Conservation (phyloP, 53 echinoderm and acorn worm genomes). For the Temnopleurus reevesii region DNA sequence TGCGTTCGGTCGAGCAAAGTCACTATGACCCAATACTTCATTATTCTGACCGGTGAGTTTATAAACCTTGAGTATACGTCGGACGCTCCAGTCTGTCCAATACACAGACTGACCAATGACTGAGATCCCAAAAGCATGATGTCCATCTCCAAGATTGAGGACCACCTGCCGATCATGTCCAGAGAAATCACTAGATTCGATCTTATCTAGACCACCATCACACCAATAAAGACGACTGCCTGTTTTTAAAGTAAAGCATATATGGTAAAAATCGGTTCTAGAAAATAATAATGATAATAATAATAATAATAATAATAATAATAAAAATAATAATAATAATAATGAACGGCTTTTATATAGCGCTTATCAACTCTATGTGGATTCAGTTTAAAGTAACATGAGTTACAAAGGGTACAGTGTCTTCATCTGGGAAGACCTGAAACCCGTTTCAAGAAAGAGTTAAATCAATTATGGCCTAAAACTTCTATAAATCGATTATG, state of each 20-base stretch:
- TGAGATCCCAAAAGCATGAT: constrained; percentile 69
- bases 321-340: neutral
- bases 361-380: too few relatives aligned
- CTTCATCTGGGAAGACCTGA: too few relatives aligned
- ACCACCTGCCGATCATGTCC: constrained; percentile 56
- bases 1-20: constrained; percentile 68
- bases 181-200: constrained; percentile 70
- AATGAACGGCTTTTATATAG: too few relatives aligned
- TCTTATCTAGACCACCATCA: constrained; percentile 64
- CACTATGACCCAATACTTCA: constrained; percentile 40
- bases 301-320: neutral
- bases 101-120: constrained; percentile 54
- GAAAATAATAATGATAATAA: neutral
- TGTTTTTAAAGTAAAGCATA: constrained; percentile 14
- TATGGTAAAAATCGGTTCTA: too few relatives aligned
- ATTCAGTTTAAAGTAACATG: too few relatives aligned
- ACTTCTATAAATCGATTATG: too few relatives aligned
- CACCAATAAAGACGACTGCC: constrained; percentile 81
- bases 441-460: too few relatives aligned
- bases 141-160: constrained; percentile 38
- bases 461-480: too few relatives aligned
- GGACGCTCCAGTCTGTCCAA: constrained; percentile 75
- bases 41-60: constrained; percentile 56
- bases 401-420: too few relatives aligned
- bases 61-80: constrained; percentile 61